Base-by-base conservation (phyloP, 2,888 invertebrate genomes). In the Crioceris asparagi region DNA sequence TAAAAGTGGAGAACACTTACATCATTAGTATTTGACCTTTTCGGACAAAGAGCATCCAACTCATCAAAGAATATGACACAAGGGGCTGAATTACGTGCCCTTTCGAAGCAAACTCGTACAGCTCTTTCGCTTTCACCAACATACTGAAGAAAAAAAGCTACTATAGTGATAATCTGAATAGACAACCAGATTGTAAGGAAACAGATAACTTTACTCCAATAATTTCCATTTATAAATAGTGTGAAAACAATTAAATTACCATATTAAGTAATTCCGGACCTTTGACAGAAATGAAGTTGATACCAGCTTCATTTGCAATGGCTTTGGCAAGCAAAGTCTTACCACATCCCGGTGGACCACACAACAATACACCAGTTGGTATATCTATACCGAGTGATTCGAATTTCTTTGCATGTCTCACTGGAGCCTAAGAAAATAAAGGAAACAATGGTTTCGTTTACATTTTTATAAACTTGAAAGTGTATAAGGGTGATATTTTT, bases 41-140 rank as follows among this genome's bases (percentile, higher is more conserved):
- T 80, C 0, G 96, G 93, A 60, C 94, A 96, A 18, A 98, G 64
- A 0, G 97, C 87, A 64, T 98, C 98, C 45, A 99, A 75, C 66
- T 98, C 98, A 60, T 98, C 98, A 59, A 98, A 98, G 68, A 97
- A 97, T 61, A 98, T 94, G 3, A 98, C 93, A 60, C 97, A 98
- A 0, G 98, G 98, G 1, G 91, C 80, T 0, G 94, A 94, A 64
- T 93, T 93, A 29, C 87, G 70, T 0, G 97, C 98, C 46, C 96
- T 74, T 59, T 88, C 82, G 61, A 99, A 98, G 55, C 92, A 91
- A 16, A 88, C 84, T n/a, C 98, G 72, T 1, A 98, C 93, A 0
- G 94, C 94, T 50, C 88, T 74, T 65, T 98, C 98, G 65, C 94
- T 96, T 67, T 98, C 97, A 40, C 98, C 98, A 12, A 98, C 93